Evolutionary conservation across 2,797 vertebrate genomes (phyloP).

Genomic region (Distichodus sexfasciatus): DNA sequence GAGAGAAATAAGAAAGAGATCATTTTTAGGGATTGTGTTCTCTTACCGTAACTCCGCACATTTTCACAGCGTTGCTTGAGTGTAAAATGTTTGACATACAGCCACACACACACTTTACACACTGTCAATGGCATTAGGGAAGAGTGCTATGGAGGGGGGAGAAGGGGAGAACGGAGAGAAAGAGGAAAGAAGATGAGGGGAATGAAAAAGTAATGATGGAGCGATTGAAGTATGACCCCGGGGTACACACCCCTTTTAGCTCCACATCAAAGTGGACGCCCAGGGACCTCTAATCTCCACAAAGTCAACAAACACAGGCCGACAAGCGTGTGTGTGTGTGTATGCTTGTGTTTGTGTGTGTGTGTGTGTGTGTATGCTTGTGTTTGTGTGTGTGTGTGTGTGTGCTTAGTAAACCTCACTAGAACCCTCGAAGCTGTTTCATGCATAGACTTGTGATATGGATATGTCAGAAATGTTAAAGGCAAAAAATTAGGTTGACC

Average conservation of each 20-base stretch:
- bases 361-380: background rate
- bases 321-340: background rate
- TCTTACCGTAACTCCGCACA: too few relatives aligned
- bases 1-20: constrained; percentile 2
- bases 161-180: background rate
- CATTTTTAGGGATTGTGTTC: too few relatives aligned
- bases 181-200: background rate
- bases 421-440: too few relatives aligned
- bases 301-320: constrained; percentile 24
- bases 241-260: constrained; percentile 35
- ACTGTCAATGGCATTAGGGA: too few relatives aligned
- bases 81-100: background rate
- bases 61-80: too few relatives aligned
- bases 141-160: background rate
- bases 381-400: background rate
- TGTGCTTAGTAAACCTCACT: background rate
- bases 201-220: constrained; percentile 13
- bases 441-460: too few relatives aligned
- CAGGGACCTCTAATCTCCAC: constrained; percentile 35
- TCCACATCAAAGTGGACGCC: constrained; percentile 29
- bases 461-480: too few relatives aligned
- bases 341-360: background rate
- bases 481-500: too few relatives aligned
- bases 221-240: constrained; percentile 36
- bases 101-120: too few relatives aligned